Evolutionary conservation across 2,113 vertebrate genomes (phyloP).

Genomic region (Haemorhous mexicanus): DNA sequence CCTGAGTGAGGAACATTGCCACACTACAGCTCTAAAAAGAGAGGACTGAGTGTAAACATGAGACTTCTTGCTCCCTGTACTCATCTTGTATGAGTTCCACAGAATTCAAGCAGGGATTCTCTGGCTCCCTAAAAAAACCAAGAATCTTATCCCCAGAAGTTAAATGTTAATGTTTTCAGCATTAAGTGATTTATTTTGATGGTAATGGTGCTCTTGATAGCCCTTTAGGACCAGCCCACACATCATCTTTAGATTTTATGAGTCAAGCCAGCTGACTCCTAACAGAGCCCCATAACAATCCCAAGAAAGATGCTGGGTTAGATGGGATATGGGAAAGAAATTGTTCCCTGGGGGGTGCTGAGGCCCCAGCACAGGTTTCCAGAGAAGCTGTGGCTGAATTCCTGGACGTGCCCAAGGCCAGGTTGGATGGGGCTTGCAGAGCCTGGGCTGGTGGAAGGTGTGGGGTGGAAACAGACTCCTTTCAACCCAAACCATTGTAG

Average conservation of each 20-base stretch:
- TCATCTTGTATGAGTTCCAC: background rate
- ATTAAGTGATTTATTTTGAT: background rate
- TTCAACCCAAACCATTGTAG: background rate
- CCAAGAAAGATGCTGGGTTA: background rate
- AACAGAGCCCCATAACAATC: background rate
- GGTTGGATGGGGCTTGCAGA: fast-evolving
- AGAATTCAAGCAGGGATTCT: background rate
- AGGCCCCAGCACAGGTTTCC: background rate
- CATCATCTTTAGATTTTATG: background rate
- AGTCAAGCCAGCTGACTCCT: background rate
- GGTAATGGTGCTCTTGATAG: background rate
- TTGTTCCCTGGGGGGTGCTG: fast-evolving
- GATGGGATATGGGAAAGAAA: background rate
- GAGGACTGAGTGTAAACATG: background rate
- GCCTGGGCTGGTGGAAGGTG: fast-evolving
- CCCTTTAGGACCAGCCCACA: background rate
- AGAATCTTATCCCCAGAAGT: background rate
- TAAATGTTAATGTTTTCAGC: background rate
- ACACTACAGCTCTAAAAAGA: background rate
- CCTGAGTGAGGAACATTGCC: too few relatives aligned
- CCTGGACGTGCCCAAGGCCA: background rate
- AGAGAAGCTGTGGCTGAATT: background rate
- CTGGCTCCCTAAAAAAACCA: background rate
- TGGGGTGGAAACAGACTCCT: fast-evolving
- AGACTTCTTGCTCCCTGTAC: background rate